Evolutionary conservation across 2,888 invertebrate genomes (phyloP), one percentile per base, ranked within the genome.

Genomic region (Dichetophora obliterata): DNA sequence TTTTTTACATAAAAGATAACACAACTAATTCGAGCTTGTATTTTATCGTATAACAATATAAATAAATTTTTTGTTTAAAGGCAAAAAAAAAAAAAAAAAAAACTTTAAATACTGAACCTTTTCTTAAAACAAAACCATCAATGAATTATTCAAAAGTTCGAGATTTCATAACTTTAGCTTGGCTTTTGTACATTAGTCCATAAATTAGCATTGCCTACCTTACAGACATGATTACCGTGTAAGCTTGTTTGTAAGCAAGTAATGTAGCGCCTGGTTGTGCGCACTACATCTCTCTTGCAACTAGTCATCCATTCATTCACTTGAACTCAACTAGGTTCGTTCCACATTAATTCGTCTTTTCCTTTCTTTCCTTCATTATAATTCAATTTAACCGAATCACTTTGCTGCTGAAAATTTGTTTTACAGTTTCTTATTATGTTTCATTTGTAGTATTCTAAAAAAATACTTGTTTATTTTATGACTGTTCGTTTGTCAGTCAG

Each of bases 361-460:
- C 68, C 68, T 72, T 61, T 70, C 68, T 72, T 61, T 70, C 48
- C 37, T 61, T 54, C 61, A 59, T 72, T 72, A 59, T 72, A 72
- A 72, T 61, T 59, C 72, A 65, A 74, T 74, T 74, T 34, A 74
- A 54, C 24, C 54, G 66, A 74, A 54, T 74, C 66, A 24, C 22
- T 61, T 27, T 19, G 43, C 22, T 48, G 31, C 27, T 54, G 43
- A 72, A n/a, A n/a, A 66, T 61, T 65, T 24, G 66, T 37, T 50
- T 68, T 68, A 68, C 68, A 8, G 16, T 43, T 74, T 31, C 9
- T 73, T 48, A 24, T 74, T 66, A 54, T 54, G 65, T 65, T 74
- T 74, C 65, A 43, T 52, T 19, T 37, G 31, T 50, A 73, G 27
- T 50, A 65, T 50, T 34, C 48, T 11, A 43, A 72, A 59, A n/a